phyloP scores from a whole-genome alignment of 1,140 invertebrate species.

The Neodiprion lecontei region DNA sequence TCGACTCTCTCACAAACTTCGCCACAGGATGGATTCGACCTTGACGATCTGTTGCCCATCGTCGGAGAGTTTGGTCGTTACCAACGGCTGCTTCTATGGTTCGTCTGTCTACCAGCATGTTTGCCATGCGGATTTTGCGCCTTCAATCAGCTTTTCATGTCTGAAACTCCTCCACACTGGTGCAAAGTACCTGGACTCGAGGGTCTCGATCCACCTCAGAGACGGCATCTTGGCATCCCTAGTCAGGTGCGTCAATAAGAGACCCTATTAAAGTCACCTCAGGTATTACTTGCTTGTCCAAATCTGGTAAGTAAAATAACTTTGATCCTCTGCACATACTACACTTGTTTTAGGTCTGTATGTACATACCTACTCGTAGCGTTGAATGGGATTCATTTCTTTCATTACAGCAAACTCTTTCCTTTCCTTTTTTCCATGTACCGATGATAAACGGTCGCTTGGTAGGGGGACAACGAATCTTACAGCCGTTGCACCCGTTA shows the following conservation, averaged over 20 bases:
- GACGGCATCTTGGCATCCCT: slow-evolving; percentile 73
- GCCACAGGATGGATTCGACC: slow-evolving; percentile 69
- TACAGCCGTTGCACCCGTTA: slow-evolving; percentile 73
- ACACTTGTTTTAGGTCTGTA: too few species aligned
- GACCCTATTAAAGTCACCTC: neutral
- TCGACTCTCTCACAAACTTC: neutral
- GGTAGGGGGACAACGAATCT: slow-evolving; percentile 54
- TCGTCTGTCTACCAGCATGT: slow-evolving; percentile 86
- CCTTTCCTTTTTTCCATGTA: too few species aligned
- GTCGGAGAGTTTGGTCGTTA: slow-evolving; percentile 88
- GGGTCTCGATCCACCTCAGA: slow-evolving; percentile 60
- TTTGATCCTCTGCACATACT: too few species aligned
- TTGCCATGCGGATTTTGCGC: slow-evolving; percentile 89
- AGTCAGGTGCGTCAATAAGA: slow-evolving; percentile 24
- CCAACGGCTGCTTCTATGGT: slow-evolving; percentile 84
- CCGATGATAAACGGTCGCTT: too few species aligned
- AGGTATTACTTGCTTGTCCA: too few species aligned
- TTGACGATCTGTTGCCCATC: slow-evolving; percentile 84
- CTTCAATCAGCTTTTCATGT: slow-evolving; percentile 90
- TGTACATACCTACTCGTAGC: too few species aligned
- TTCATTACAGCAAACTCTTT: too few species aligned
- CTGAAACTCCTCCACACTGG: slow-evolving; percentile 82
- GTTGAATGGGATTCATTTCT: too few species aligned
- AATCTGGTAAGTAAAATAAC: too few species aligned
- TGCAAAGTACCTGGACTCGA: slow-evolving; percentile 74